Conservation (phyloP, 2,113 vertebrate genomes). For the Rissa tridactyla region DNA sequence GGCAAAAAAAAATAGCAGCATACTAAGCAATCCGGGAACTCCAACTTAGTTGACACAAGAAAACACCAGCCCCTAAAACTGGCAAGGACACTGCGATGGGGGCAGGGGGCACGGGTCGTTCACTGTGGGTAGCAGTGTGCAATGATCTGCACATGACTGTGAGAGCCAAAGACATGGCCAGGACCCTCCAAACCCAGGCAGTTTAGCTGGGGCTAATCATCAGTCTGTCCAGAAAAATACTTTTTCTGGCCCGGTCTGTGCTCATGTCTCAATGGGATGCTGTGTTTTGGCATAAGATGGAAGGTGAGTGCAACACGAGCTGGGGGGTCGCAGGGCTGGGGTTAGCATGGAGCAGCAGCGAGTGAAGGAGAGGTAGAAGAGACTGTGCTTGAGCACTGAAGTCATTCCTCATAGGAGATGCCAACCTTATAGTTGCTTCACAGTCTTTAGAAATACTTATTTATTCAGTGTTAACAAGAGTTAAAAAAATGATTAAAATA, state of each 20-base stretch:
- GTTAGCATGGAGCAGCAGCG: not conserved
- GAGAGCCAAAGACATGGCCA: not conserved
- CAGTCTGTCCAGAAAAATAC: not conserved
- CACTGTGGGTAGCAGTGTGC: accelerated
- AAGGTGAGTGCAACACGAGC: too few relatives aligned
- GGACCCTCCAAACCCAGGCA: not conserved
- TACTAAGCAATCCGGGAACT: not conserved
- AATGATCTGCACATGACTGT: not conserved
- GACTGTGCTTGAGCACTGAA: not conserved
- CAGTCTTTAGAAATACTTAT: not conserved
- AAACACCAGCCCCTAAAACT: not conserved
- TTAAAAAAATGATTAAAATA: not conserved
- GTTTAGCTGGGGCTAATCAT: not conserved
- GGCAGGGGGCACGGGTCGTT: accelerated
- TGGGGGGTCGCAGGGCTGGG: accelerated
- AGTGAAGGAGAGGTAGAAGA: not conserved
- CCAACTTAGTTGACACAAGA: not conserved
- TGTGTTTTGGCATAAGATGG: not conserved
- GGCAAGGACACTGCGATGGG: not conserved
- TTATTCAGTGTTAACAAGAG: not conserved
- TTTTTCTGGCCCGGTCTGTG: not conserved
- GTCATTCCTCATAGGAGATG: not conserved
- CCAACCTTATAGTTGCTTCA: not conserved
- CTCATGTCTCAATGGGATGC: accelerated
- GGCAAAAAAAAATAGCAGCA: not conserved